phyloP scores from a whole-genome alignment of 1,140 invertebrate genomes.

The Bathynomus jamesi region DNA sequence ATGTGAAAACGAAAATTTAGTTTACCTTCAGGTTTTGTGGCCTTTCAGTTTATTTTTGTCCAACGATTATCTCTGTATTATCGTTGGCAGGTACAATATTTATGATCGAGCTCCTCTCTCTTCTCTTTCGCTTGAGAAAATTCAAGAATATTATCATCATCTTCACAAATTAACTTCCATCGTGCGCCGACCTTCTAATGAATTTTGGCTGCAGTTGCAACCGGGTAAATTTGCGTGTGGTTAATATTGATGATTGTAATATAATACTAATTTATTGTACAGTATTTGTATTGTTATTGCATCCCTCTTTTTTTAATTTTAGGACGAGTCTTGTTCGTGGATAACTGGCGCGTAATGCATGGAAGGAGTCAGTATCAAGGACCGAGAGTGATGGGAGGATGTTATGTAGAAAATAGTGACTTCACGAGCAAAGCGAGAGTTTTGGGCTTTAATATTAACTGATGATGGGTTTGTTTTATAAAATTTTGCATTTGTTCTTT shows the following conservation, averaged over 20 bases:
- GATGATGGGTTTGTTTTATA: no score
- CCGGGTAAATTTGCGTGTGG: conserved; percentile 2
- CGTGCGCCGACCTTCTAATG: neutral
- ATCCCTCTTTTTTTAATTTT: neutral
- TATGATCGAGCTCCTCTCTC: conserved; percentile 9
- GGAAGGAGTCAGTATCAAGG: conserved; percentile 43
- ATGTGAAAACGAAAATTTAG: neutral
- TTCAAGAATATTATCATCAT: conserved; percentile 10
- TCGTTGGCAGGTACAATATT: conserved; percentile 7
- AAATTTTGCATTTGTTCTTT: no score
- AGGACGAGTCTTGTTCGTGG: conserved; percentile 46
- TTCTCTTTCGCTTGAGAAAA: neutral
- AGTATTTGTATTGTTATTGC: neutral
- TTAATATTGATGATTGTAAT: neutral
- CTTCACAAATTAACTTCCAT: neutral
- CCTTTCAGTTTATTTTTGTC: no score
- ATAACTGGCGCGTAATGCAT: conserved; percentile 47
- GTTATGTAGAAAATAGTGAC: conserved; percentile 12
- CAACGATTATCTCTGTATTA: no score
- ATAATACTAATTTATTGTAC: neutral
- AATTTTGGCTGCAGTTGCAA: neutral
- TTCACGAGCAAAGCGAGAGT: conserved; percentile 12
- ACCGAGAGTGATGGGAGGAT: conserved; percentile 15
- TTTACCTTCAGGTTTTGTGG: no score
- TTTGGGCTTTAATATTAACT: no score